phyloP scores from a whole-genome alignment of 2,888 invertebrate genomes.

The Gari tellinella region DNA sequence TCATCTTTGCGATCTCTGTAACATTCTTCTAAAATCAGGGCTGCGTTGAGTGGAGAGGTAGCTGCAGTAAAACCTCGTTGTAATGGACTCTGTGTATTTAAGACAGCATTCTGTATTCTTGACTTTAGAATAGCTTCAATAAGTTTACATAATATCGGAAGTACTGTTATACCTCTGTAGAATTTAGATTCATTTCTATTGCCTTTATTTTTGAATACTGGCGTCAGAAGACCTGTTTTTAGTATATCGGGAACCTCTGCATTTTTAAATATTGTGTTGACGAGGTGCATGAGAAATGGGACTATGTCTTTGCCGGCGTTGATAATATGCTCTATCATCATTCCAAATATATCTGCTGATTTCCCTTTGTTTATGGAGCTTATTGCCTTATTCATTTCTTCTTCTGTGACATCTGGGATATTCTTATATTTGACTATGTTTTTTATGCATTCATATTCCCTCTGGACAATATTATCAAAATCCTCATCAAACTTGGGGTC shows the following conservation, averaged over 20 bases:
- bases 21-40: not conserved
- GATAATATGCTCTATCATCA: not conserved
- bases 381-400: not conserved
- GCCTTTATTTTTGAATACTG: conserved; percentile 1
- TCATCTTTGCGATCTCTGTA: not conserved
- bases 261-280: not conserved
- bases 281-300: not conserved
- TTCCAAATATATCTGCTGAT: not conserved
- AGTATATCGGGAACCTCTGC: not conserved
- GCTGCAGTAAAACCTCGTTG: conserved; percentile 6
- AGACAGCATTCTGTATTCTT: not conserved
- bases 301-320: not conserved
- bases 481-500: not conserved
- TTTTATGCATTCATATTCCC: not conserved
- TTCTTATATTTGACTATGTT: not conserved
- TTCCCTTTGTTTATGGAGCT: not conserved
- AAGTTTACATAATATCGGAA: not conserved
- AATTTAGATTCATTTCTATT: not conserved
- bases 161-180: not conserved
- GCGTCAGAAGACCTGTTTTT: not conserved
- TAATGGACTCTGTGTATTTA: not conserved
- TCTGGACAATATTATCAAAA: not conserved
- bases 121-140: conserved; percentile 1
- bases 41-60: conserved; percentile 2
- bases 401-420: not conserved